Percentiles rank a stretch among this genome's conserved stretches.
Conservation (phyloP, 1,140 invertebrate genomes). For the Drosophila aff. region DNA sequence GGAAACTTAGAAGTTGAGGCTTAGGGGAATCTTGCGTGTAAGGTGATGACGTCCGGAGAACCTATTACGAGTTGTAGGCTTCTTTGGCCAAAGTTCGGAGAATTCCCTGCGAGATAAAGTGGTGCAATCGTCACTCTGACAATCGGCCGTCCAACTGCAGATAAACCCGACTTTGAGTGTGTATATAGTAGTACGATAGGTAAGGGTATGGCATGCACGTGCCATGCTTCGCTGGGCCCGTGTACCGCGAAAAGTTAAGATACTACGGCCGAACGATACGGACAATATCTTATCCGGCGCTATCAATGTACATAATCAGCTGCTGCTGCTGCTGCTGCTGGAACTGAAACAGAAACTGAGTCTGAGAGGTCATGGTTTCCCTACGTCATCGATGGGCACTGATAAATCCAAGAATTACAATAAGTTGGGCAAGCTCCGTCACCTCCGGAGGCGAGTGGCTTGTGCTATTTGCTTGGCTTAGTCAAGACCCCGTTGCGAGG, state of each 20-base stretch:
- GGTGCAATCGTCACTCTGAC: constrained; percentile 68
- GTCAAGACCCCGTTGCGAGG: constrained; percentile 40
- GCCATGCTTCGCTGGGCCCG: constrained; percentile 54
- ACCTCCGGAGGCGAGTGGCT: constrained; percentile 29
- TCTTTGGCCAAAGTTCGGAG: constrained; percentile 63
- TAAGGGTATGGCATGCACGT: constrained; percentile 61
- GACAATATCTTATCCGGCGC: constrained; percentile 79
- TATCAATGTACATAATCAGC: constrained; percentile 77
- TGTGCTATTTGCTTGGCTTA: constrained; percentile 56
- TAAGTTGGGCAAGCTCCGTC: constrained; percentile 39
- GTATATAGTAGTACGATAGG: constrained; percentile 42
- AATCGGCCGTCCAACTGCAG: constrained; percentile 43
- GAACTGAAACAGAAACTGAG: constrained; percentile 8
- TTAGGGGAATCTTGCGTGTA: neutral
- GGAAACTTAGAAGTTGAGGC: neutral
- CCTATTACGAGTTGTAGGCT: neutral
- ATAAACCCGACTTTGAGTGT: constrained; percentile 55
- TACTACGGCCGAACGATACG: constrained; percentile 71
- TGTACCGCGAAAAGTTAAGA: constrained; percentile 65
- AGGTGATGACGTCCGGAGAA: neutral
- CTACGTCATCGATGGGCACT: constrained; percentile 66
- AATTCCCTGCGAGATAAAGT: constrained; percentile 59
- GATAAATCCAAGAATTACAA: constrained; percentile 52
- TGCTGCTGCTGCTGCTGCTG: constrained; percentile 50
- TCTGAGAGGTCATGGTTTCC: constrained; percentile 64